These are phyloP conservation scores for Macrotus californicus DNA, from an alignment of 2,113 vertebrate species.

Conservation along the genomic window DNA sequence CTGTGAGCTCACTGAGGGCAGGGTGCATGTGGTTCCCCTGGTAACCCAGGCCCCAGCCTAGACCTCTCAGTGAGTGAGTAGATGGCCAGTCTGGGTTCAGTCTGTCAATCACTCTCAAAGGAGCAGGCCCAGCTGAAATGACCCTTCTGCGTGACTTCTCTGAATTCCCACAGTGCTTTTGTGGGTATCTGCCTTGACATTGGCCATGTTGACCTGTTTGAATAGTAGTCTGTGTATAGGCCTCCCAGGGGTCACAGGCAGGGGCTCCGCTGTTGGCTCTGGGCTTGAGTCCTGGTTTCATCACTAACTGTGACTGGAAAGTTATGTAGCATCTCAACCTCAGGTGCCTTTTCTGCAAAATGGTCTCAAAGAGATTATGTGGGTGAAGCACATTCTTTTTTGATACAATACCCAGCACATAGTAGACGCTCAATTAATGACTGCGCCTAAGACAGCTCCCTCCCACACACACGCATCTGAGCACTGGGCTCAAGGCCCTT, in stretches of 20 bases:
- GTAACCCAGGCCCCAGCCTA: not conserved
- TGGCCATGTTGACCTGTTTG: not conserved
- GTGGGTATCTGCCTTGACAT: not conserved
- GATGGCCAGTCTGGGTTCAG: not conserved
- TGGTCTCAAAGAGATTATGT: not conserved
- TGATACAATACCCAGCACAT: too few relatives aligned
- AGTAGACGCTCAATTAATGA: not conserved
- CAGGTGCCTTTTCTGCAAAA: not conserved
- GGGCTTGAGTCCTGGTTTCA: not conserved
- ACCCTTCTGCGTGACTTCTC: not conserved
- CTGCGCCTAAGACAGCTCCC: not conserved
- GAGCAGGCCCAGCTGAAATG: not conserved
- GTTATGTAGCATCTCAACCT: not conserved
- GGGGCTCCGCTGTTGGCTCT: not conserved
- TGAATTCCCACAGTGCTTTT: not conserved
- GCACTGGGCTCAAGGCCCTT: not conserved
- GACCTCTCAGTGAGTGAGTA: not conserved
- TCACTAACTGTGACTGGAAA: not conserved
- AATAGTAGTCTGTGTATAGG: not conserved
- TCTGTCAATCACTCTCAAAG: not conserved
- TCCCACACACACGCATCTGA: rapidly evolving
- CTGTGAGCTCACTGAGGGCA: not conserved
- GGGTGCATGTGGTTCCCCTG: rapidly evolving
- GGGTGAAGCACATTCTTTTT: not conserved
- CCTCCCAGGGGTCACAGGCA: not conserved